Percentiles rank a stretch among this genome's conserved stretches.
Evolutionary conservation across 2,113 vertebrate genomes (phyloP).

Genomic region (Rutilus rutilus): DNA sequence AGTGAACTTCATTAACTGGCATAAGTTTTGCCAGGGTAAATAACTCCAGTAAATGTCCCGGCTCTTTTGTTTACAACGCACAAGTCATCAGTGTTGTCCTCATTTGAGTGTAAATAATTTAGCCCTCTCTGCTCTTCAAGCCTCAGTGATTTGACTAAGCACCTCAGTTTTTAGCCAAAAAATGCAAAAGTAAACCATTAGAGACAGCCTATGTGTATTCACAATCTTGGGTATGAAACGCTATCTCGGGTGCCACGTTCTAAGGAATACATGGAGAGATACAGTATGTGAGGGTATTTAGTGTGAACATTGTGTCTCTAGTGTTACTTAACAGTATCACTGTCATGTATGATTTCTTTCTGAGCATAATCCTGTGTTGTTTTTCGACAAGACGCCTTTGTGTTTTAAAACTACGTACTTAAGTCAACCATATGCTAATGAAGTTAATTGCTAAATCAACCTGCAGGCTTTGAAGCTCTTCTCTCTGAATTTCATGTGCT

Average conservation of each 20-base stretch:
- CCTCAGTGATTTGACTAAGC: constrained; percentile 66
- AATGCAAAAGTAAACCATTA: constrained; percentile 7
- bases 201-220: constrained; percentile 6
- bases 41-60: constrained; percentile 6
- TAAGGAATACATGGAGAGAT: neutral
- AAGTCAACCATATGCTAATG: constrained; percentile 63
- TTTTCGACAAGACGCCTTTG: constrained; percentile 34
- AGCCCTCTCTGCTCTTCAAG: constrained; percentile 41
- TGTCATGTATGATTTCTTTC: constrained; percentile 37
- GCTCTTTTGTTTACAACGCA: constrained; percentile 41
- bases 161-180: constrained; percentile 47
- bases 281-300: neutral
- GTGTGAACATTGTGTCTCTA: neutral
- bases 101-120: constrained; percentile 63
- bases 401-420: constrained; percentile 56
- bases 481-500: constrained; percentile 50
- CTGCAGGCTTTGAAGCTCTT: constrained; percentile 65
- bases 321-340: constrained; percentile 17
- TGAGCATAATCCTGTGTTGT: constrained; percentile 57
- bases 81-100: constrained; percentile 60
- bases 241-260: neutral
- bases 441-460: constrained; percentile 61
- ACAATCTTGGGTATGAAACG: neutral
- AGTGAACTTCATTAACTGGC: constrained; percentile 19
- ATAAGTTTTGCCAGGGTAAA: constrained; percentile 14